These are phyloP conservation scores for Lepeophtheirus salmonis DNA, from an alignment of 1,140 invertebrate species.

Conservation along the genomic window DNA sequence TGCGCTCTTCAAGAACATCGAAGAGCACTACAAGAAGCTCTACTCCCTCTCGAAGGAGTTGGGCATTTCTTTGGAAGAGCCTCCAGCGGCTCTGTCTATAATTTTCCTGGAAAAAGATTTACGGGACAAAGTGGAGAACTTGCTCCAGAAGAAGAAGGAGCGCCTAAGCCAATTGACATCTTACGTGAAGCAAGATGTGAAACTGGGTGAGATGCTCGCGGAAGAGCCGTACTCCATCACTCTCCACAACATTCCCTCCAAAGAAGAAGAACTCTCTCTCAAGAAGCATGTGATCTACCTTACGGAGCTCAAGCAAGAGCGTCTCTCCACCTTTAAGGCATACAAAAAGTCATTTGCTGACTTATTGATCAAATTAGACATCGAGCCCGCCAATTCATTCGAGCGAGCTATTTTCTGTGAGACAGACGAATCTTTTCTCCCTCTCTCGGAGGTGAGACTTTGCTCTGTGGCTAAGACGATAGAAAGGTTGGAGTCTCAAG, in stretches of 20 bases:
- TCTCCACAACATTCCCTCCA: not conserved
- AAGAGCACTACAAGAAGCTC: not conserved
- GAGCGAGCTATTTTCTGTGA: not conserved
- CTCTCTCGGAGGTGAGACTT: not conserved
- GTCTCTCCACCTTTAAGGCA: not conserved
- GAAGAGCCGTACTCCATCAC: not conserved
- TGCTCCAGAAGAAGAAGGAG: not conserved
- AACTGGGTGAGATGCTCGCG: not conserved
- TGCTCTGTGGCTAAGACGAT: no score
- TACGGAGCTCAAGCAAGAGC: not conserved
- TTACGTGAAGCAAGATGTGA: not conserved
- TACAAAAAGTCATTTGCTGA: not conserved
- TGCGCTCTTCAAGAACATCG: not conserved
- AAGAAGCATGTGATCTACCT: not conserved
- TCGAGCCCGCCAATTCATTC: not conserved
- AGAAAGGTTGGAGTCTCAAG: not conserved
- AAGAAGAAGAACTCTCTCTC: not conserved
- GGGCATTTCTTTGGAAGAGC: not conserved
- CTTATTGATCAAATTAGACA: not conserved
- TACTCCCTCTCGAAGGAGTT: not conserved
- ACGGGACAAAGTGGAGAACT: not conserved
- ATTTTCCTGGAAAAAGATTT: not conserved
- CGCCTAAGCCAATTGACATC: not conserved
- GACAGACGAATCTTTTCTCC: not conserved
- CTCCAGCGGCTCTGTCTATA: not conserved